A percentile compares a stretch with the other conserved stretches of the same genome.
Evolutionary conservation across 2,888 invertebrate species (phyloP).

Genomic region (Andrena hattorfiana): DNA sequence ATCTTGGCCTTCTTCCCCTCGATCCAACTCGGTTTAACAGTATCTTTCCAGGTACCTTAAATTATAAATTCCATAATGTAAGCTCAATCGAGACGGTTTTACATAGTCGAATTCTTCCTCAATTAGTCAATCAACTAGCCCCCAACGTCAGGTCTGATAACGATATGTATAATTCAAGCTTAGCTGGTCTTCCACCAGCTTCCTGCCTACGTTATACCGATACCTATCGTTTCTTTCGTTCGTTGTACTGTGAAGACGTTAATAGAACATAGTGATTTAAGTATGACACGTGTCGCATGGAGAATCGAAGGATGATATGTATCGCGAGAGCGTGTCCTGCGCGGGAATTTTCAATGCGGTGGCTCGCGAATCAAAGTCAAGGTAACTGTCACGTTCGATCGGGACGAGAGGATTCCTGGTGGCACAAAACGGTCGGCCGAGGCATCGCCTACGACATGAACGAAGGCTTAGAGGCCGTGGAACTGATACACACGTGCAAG

Average conservation of each 20-base stretch:
- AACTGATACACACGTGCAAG: constrained; percentile 70
- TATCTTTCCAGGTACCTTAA: too few species aligned
- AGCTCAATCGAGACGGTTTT: too few species aligned
- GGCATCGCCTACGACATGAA: constrained; percentile 44
- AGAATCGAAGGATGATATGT: constrained; percentile 40
- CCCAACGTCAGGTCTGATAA: too few species aligned
- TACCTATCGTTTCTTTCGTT: not conserved
- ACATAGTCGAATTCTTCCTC: too few species aligned
- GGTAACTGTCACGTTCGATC: constrained; percentile 65
- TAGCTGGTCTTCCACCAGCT: not conserved
- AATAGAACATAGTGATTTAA: constrained; percentile 27
- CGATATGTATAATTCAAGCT: not conserved
- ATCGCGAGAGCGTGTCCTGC: constrained; percentile 43
- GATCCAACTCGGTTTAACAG: too few species aligned
- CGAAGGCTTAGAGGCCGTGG: constrained; percentile 51
- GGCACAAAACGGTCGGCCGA: constrained; percentile 56
- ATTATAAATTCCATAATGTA: too few species aligned
- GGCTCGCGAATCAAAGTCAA: constrained; percentile 65
- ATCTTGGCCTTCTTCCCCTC: too few species aligned
- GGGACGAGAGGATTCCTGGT: constrained; percentile 60
- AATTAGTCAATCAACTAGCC: too few species aligned
- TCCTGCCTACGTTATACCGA: not conserved
- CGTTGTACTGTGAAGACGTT: not conserved
- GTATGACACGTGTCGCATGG: constrained; percentile 47
- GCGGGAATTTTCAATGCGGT: constrained; percentile 55